These are phyloP conservation scores for Hyphantria cunea DNA, from an alignment of 1,140 invertebrate species.

Conservation along the genomic window DNA sequence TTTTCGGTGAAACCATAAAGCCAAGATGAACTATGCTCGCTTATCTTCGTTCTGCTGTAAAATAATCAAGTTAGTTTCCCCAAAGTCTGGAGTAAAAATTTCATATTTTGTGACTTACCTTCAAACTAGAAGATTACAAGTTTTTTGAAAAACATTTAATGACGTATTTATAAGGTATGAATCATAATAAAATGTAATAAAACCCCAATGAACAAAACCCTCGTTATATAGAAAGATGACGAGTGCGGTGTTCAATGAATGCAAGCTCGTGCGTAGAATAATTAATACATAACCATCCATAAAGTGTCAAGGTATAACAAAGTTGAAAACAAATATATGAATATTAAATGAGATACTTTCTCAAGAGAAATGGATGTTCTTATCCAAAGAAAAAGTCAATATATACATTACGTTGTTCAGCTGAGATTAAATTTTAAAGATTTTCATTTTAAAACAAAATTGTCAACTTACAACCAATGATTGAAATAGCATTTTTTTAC, in stretches of 20 bases:
- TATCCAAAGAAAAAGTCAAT: slow-evolving; percentile 5
- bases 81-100: too few relatives aligned
- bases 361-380: slow-evolving; percentile 10
- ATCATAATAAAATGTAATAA: slow-evolving; percentile 17
- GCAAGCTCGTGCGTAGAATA: slow-evolving; percentile 59
- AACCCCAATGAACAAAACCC: slow-evolving; percentile 31
- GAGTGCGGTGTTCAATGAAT: slow-evolving; percentile 52
- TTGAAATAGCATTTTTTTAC: too few relatives aligned
- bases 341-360: slow-evolving; percentile 62
- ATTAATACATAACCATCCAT: slow-evolving; percentile 66
- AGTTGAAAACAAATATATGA: slow-evolving; percentile 74
- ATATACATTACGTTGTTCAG: slow-evolving; percentile 1
- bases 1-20: too few relatives aligned
- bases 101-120: too few relatives aligned
- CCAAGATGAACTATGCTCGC: too few relatives aligned
- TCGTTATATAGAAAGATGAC: slow-evolving; percentile 38
- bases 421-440: not conserved
- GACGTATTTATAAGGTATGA: not conserved
- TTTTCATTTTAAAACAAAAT: not conserved
- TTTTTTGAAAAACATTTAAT: not conserved
- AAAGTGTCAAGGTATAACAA: slow-evolving; percentile 61
- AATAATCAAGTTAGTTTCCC: too few relatives aligned
- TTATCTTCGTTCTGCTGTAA: too few relatives aligned
- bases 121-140: too few relatives aligned
- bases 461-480: not conserved